phyloP scores from a whole-genome alignment of 2,797 vertebrate genomes.

The Esox masquinongy region DNA sequence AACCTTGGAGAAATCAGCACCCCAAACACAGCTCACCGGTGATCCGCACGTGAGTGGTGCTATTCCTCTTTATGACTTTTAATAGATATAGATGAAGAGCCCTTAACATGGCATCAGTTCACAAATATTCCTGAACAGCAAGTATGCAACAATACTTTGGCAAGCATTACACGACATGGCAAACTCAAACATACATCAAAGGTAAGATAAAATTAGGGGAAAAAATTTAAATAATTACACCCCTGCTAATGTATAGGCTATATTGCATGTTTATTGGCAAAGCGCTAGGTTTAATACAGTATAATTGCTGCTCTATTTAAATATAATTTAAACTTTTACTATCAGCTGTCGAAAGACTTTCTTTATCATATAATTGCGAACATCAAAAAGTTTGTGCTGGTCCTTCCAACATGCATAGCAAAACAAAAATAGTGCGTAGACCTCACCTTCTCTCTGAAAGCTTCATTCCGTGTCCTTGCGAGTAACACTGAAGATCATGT shows the following conservation, averaged over 20 bases:
- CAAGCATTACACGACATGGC: neutral
- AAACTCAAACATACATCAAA: neutral
- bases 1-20: neutral
- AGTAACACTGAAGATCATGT: constrained; percentile 29
- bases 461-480: constrained; percentile 24
- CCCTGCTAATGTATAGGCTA: too few species aligned
- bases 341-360: neutral
- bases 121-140: neutral
- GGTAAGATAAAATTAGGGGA: neutral
- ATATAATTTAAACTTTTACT: neutral
- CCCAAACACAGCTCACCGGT: neutral
- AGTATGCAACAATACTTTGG: neutral
- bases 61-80: neutral
- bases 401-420: constrained; percentile 12
- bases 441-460: constrained; percentile 42
- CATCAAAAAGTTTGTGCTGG: constrained; percentile 36
- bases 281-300: too few species aligned
- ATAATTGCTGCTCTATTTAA: neutral
- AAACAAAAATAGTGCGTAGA: constrained; percentile 11
- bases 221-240: neutral
- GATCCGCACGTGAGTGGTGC: too few species aligned
- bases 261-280: too few species aligned
- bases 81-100: neutral
- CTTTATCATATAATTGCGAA: neutral
- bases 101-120: neutral